Percentiles rank a stretch among this genome's conserved stretches.
These are phyloP conservation scores for Eucidaris tribuloides DNA, from an alignment of 35 echinoderm and acorn worm species.

Conservation along the genomic window DNA sequence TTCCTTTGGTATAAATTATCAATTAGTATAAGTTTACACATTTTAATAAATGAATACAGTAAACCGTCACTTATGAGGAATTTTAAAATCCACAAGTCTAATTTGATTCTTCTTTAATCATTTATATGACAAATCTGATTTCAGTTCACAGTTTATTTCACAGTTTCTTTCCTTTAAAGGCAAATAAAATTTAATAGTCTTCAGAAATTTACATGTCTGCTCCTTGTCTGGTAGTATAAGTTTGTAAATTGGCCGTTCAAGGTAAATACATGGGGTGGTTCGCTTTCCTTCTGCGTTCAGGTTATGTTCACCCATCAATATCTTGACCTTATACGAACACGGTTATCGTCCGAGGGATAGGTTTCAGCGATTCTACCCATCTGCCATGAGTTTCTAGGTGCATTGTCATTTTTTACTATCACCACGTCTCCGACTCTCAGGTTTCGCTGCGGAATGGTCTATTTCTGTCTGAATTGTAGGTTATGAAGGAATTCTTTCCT, in stretches of 20 bases:
- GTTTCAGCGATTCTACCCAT: constrained; percentile 25
- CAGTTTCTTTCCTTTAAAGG: too few relatives aligned
- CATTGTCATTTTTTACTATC: constrained; percentile 40
- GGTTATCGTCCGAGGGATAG: neutral
- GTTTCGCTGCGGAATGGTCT: neutral
- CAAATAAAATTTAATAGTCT: too few relatives aligned
- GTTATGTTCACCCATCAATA: neutral
- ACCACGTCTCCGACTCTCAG: constrained; percentile 42
- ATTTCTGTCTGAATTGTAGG: constrained; percentile 40
- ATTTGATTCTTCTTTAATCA: too few relatives aligned
- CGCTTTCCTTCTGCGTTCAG: constrained; percentile 32
- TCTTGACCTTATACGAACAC: constrained; percentile 34
- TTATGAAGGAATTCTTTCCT: constrained; percentile 28
- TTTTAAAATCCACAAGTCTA: too few relatives aligned
- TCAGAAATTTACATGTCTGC: too few relatives aligned
- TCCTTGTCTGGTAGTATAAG: constrained; percentile 28
- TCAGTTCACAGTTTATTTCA: too few relatives aligned
- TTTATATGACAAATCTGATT: too few relatives aligned
- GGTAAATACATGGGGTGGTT: neutral
- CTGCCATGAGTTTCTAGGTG: constrained; percentile 36
- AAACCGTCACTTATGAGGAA: too few relatives aligned
- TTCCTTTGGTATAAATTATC: too few relatives aligned
- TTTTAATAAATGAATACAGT: too few relatives aligned
- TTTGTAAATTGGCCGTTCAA: constrained; percentile 57
- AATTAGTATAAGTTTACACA: too few relatives aligned